A percentile compares a stretch with the other conserved stretches of the same genome.
Evolutionary conservation across 1,140 invertebrate genomes (phyloP).

Genomic region (Scaptomyza pallida): DNA sequence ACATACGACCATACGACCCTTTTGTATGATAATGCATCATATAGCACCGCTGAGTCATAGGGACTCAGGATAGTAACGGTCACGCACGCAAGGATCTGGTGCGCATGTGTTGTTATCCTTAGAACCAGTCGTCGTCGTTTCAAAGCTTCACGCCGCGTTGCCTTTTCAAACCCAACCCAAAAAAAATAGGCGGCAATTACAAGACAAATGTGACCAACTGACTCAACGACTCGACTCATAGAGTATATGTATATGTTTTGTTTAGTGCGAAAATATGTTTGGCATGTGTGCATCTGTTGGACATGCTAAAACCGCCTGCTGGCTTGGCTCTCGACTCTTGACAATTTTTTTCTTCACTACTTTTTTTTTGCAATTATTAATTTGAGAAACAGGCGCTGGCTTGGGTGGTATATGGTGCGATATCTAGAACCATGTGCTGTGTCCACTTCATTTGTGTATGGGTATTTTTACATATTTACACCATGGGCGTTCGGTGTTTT

Average conservation of each 20-base stretch:
- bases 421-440: slow-evolving; percentile 21
- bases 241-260: no score
- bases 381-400: slow-evolving; percentile 58
- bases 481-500: slow-evolving; percentile 11
- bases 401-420: slow-evolving; percentile 25
- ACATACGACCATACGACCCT: slow-evolving; percentile 20
- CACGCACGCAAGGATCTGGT: slow-evolving; percentile 70
- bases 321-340: slow-evolving; percentile 3
- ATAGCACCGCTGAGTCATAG: slow-evolving; percentile 65
- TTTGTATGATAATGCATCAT: slow-evolving; percentile 42
- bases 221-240: slow-evolving; percentile 34
- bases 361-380: slow-evolving; percentile 74
- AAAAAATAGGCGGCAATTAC: slow-evolving; percentile 33
- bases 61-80: slow-evolving; percentile 67
- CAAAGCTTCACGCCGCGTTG: slow-evolving; percentile 64
- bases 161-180: slow-evolving; percentile 45
- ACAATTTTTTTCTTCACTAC: slow-evolving; percentile 44
- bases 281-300: slow-evolving; percentile 50
- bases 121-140: slow-evolving; percentile 4
- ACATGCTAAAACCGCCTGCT: background rate
- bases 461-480: slow-evolving; percentile 45
- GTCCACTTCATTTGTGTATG: slow-evolving; percentile 20
- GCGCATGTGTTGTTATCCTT: slow-evolving; percentile 49
- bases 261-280: slow-evolving; percentile 44
- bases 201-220: slow-evolving; percentile 64